Evolutionary conservation across 1,140 invertebrate species (phyloP), one percentile per base, ranked within the genome.

Genomic region (Pollicipes pollicipes): DNA sequence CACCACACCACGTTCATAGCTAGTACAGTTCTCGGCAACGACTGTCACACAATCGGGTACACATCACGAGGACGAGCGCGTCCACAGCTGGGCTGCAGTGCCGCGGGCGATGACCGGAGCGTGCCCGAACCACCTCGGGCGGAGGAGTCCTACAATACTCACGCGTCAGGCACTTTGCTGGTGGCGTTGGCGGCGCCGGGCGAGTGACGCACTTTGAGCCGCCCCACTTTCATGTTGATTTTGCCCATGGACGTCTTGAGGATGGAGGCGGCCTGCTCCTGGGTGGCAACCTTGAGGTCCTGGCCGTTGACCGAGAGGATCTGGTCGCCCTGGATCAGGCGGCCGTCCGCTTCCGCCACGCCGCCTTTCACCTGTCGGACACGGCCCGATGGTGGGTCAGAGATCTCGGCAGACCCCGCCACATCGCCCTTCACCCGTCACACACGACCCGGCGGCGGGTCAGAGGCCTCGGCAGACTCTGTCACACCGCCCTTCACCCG

Each of bases 251-350:
- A 85, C 72, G 87, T 87, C 83, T 96, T 97, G 71, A 97, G 82
- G n/a, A 94, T 84, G 24, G 89, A 86, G 29, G 91, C 93, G 26
- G 89, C 90, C 75, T 95, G 88, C 75, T 95, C 88, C 76, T 91
- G 89, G 28, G 89, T 87, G 0, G 87, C 86, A 70, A 86, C 85
- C 71, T 88, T 87, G 32, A 98, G 82, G 77, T 95, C 88, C 77
- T 93, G 88, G 17, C 89, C 91, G 79, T 97, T 94, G 0, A 98
- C 90, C 31, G 90, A 83, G 21, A 95, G 80, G 68, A 99, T 88
- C 75, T 95, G 87, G 80, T 99, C 96, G 26, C 96, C 95, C 77
- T 90, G 89, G 82, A 92, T 89, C 70, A 99, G 85, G 73, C 91
- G 86, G 16, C 90, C 93, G 79, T 97, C 94, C 58, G 91, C 85